A percentile compares a stretch with the other conserved stretches of the same genome.
Conservation (phyloP, 2,797 vertebrate genomes). For the Ataeniobius toweri region DNA sequence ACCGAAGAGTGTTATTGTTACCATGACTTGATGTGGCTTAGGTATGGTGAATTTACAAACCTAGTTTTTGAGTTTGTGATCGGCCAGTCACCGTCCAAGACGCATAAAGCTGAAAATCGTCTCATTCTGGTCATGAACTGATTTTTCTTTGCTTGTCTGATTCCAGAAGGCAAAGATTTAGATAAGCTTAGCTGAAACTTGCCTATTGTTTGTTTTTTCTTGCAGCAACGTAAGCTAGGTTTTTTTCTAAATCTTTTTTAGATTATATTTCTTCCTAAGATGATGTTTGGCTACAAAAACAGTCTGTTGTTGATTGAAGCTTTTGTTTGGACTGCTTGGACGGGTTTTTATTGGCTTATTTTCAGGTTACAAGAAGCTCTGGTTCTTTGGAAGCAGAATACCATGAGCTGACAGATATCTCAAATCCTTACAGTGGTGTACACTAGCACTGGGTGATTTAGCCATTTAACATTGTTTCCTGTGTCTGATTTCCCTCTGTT, state of each 20-base stretch:
- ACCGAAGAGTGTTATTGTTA: neutral
- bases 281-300: neutral
- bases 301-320: neutral
- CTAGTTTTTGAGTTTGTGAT: neutral
- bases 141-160: too few species aligned
- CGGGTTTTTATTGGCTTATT: neutral
- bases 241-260: too few species aligned
- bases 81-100: too few species aligned
- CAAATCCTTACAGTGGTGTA: neutral
- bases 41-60: neutral
- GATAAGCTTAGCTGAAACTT: too few species aligned
- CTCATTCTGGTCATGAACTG: too few species aligned
- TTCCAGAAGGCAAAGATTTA: too few species aligned
- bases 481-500: neutral
- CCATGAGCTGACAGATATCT: neutral
- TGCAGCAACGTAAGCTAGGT: too few species aligned
- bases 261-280: too few species aligned
- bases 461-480: neutral
- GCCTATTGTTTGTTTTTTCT: too few species aligned
- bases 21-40: neutral
- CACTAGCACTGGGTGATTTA: neutral
- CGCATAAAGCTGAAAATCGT: too few species aligned
- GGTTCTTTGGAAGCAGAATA: neutral
- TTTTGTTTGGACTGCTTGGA: neutral
- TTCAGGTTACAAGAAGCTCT: neutral